Conservation (phyloP, 2,113 vertebrate genomes). For the Nematolebias whitei region DNA sequence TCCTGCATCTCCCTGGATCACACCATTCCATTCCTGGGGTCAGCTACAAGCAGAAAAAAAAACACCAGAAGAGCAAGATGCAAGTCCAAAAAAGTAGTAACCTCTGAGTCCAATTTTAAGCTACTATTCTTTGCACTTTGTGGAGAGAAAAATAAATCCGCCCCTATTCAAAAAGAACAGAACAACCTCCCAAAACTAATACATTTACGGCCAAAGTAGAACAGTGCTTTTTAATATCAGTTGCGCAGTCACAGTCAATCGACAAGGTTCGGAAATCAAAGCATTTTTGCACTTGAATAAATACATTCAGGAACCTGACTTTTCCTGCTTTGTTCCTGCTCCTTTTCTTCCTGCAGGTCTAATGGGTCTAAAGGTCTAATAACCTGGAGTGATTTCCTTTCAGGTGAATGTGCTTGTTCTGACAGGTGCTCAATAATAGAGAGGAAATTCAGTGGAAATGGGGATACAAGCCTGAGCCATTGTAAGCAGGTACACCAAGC, state of each 20-base stretch:
- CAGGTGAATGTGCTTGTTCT: slow-evolving; percentile 67
- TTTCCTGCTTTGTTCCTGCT: slow-evolving; percentile 11
- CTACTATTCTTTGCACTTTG: slow-evolving; percentile 35
- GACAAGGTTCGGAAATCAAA: slow-evolving; percentile 34
- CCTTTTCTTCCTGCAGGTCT: slow-evolving; percentile 15
- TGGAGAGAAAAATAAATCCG: slow-evolving; percentile 36
- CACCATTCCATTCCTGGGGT: slow-evolving; percentile 17
- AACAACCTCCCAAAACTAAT: slow-evolving; percentile 19
- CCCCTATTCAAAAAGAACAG: slow-evolving; percentile 12
- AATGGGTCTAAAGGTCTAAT: slow-evolving; percentile 45
- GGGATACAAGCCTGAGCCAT: slow-evolving; percentile 55
- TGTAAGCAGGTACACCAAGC: slow-evolving; percentile 71
- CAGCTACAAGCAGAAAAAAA: slow-evolving; percentile 19
- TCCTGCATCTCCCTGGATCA: slow-evolving; percentile 15
- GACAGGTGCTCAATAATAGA: slow-evolving; percentile 75
- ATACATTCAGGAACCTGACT: slow-evolving; percentile 48
- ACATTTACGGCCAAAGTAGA: slow-evolving; percentile 12
- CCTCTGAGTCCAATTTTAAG: slow-evolving; percentile 40
- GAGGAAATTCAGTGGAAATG: slow-evolving; percentile 51
- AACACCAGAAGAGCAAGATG: slow-evolving; percentile 13
- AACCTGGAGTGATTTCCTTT: slow-evolving; percentile 61
- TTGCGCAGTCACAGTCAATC: slow-evolving; percentile 21
- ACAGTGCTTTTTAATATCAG: slow-evolving; percentile 5
- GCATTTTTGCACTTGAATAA: slow-evolving; percentile 48
- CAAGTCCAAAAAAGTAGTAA: slow-evolving; percentile 13